Evolutionary conservation across 2,113 vertebrate species (phyloP).

Genomic region (Mus spicilegus): DNA sequence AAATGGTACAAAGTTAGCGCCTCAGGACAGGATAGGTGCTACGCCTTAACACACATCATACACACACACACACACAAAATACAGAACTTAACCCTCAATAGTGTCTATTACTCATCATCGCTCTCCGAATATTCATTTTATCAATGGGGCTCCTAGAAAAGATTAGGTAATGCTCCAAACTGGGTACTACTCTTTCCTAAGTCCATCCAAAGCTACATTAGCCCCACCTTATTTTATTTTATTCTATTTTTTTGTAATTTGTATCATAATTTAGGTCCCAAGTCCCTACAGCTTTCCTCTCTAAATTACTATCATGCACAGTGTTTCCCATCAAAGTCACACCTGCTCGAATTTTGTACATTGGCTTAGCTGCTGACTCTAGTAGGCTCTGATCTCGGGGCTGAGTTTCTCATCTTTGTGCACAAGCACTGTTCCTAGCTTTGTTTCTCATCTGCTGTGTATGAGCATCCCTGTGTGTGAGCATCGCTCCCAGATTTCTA

Average conservation of each 20-base stretch:
- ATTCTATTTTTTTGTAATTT: background rate
- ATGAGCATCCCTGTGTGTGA: background rate
- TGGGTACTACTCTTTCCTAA: background rate
- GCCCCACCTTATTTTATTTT: background rate
- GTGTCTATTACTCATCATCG: background rate
- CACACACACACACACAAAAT: background rate
- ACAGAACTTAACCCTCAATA: background rate
- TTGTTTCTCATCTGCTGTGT: background rate
- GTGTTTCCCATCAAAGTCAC: background rate
- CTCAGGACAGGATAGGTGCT: background rate
- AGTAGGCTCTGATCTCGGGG: background rate
- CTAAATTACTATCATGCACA: background rate
- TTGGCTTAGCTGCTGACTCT: background rate
- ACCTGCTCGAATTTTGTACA: background rate
- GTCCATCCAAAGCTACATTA: background rate
- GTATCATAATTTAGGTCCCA: constrained; percentile 11
- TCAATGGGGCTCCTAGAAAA: background rate
- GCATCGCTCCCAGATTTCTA: background rate
- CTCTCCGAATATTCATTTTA: constrained; percentile 24
- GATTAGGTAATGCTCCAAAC: background rate
- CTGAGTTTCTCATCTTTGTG: background rate
- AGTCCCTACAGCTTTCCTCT: background rate
- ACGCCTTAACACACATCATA: background rate
- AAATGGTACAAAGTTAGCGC: background rate
- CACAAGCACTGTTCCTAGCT: background rate